Conservation (phyloP, 2,797 vertebrate species). For the Falco peregrinus region DNA sequence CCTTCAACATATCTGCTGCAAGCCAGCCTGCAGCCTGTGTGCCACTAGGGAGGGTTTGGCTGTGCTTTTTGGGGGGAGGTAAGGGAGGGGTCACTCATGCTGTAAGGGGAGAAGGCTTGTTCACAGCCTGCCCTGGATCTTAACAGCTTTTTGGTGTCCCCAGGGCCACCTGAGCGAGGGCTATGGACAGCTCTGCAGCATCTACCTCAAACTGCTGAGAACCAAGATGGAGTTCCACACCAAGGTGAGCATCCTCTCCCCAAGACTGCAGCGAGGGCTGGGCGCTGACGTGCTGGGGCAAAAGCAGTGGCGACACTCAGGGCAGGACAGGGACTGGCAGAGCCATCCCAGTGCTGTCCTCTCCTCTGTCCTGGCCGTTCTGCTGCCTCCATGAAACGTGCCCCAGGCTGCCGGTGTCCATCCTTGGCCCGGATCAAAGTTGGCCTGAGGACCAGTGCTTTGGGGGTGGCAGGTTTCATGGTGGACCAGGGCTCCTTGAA, state of each 20-base stretch:
- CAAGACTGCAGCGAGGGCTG: neutral
- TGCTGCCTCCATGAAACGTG: neutral
- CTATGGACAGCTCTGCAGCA: conserved; percentile 96
- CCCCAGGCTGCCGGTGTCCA: neutral
- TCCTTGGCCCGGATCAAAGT: neutral
- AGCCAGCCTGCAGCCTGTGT: neutral
- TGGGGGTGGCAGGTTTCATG: neutral
- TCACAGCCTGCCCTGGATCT: neutral
- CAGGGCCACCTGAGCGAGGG: conserved; percentile 98
- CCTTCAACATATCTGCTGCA: neutral
- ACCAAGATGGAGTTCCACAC: conserved; percentile 99
- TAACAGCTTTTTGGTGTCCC: neutral
- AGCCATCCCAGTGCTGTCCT: neutral
- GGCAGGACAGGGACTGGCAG: neutral
- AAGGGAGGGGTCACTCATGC: neutral
- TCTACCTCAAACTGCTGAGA: conserved; percentile 99
- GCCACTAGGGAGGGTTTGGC: neutral
- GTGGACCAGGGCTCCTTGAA: neutral
- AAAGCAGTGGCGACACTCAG: rapidly evolving
- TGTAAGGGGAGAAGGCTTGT: neutral
- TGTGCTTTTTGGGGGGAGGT: neutral
- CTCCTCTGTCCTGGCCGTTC: neutral
- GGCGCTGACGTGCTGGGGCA: neutral
- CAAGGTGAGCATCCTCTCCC: conserved; percentile 83
- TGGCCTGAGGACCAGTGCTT: neutral